Base-by-base conservation (phyloP, 2,888 invertebrate species). In the Allophyes oxyacanthae region DNA sequence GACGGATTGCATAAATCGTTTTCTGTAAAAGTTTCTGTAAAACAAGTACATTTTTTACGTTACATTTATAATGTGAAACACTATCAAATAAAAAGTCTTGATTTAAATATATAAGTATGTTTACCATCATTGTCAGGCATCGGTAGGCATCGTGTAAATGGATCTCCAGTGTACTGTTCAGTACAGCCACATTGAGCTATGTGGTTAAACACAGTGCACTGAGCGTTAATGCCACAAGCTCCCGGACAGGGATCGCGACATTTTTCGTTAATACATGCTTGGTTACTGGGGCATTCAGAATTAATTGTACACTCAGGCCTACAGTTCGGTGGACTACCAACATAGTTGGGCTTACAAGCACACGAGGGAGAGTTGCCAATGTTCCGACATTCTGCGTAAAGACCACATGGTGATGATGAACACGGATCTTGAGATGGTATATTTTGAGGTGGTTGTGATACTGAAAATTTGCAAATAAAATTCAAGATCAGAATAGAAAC, bases 241-340 rank as follows among this genome's bases (percentile, higher is more conserved):
- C 96, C 96, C 8, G 95, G 95, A 75, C 96, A 97, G 3, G 96
- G 96, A 79, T 96, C 95, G 14, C 93, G 90, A 78, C 96, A 96
- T 82, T 94, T 95, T 82, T 95, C 95, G 59, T 94, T 94, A 8
- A 96, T 94, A 76, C 96, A 97, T 0, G 96, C 96, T 81, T 94
- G 92, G 72, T 95, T 95, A 53, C 95, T 95, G 0, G 95, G 86
- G 77, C 97, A 97, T 76, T 97, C 97, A 0, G 96, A 94, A 80
- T 95, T 96, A n/a, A 96, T 95, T 6, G 94, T 94, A 83, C 96
- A 96, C 81, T 96, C 96, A 0, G 96, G 96, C 58, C 95, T 93
- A 77, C 96, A 97, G 69, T 95, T 95, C 0, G 96, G 96, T 48
- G 96, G 95, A 66, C 91, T 95, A 10, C 96, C 96, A 37, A 95